phyloP scores from a whole-genome alignment of 2,113 vertebrate species.

The Nothocercus julius region DNA sequence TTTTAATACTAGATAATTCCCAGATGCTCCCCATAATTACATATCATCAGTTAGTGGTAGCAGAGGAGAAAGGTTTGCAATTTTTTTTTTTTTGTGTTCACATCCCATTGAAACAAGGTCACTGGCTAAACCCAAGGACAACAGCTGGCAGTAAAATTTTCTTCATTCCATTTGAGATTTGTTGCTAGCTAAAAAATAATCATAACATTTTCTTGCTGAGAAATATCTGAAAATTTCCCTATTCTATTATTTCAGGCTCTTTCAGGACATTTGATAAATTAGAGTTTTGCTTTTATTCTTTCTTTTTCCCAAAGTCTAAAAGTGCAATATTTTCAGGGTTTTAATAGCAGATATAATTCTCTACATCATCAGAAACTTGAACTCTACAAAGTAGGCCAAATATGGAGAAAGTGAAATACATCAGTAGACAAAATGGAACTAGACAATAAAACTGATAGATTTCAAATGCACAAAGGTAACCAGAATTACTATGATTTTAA shows the following conservation, averaged over 20 bases:
- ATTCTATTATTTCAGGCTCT: background rate
- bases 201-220: background rate
- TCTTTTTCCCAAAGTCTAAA: background rate
- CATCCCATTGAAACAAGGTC: constrained; percentile 35
- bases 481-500: background rate
- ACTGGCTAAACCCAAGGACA: constrained; percentile 42
- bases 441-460: background rate
- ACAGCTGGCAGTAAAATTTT: background rate
- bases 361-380: background rate
- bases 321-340: background rate
- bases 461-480: background rate
- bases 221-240: background rate
- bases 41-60: background rate
- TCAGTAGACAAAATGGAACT: background rate
- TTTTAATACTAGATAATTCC: constrained; percentile 51
- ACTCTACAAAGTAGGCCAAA: background rate
- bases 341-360: background rate
- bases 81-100: constrained; percentile 28
- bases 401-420: background rate
- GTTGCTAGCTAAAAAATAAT: background rate
- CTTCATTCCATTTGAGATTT: background rate
- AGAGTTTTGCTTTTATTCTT: background rate
- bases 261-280: background rate
- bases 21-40: constrained; percentile 57
- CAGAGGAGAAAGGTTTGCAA: constrained; percentile 12